Evolutionary conservation across 2,888 invertebrate genomes (phyloP), one percentile per base, ranked within the genome.

Genomic region (Calameuta idolon): DNA sequence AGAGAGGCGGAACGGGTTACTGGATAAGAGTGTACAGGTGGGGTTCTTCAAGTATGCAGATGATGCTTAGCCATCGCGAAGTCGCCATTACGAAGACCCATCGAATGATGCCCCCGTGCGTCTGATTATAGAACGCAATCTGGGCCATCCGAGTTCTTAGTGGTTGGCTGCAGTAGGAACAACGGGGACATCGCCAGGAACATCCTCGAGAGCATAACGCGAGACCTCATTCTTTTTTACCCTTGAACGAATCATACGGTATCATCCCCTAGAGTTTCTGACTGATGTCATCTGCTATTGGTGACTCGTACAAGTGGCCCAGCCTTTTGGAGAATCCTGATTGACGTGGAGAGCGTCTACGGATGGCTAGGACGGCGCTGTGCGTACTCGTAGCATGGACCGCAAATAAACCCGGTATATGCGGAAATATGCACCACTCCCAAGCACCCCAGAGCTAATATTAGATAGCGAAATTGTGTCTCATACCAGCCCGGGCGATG

Each of bases 351-450:
- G 81, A 83, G 83, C 84, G 83, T 84, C 84, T 83, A 74, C 76
- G 83, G 82, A 15, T 40, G 15, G 40, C 40, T 15, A 40, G 40
- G 40, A 40, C 76, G 37, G 15, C 5, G 30, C 11, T 30, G 73
- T 75, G 68, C 75, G 35, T 69, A 15, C 40, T 5, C 30, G 68
- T 75, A 37, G 82, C 83, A 81, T 83, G 82, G 75, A 86, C 84
- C 88, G 85, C 89, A 89, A 89, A 89, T 89, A 89, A 89, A 89
- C 87, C 83, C 82, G 85, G 87, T 89, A 89, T 89, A 89, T 89
- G 87, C 89, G 89, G 89, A 89, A 89, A 89, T 89, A 89, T 89
- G 89, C 86, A 87, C 87, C 87, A 85, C 87, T 84, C 87, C 87
- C 84, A 84, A 88, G 84, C 85, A 88, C 86, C 86, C 87, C 85